Conservation (phyloP, 1,140 invertebrate species). For the Drosophila insularis region DNA sequence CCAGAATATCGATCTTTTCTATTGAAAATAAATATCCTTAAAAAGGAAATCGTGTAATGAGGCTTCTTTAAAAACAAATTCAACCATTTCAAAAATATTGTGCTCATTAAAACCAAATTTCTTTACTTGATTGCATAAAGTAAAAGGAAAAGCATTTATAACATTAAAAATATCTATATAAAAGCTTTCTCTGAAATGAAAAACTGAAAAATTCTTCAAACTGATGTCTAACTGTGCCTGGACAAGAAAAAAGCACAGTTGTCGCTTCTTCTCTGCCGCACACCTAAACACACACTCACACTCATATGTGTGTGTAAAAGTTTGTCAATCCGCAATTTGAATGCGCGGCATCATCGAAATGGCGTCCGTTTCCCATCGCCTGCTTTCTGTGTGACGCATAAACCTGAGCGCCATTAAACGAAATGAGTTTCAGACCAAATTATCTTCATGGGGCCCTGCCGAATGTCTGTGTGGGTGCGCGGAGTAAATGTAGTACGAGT, state of each 20-base stretch:
- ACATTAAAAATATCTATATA: neutral
- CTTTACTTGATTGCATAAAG: too few species aligned
- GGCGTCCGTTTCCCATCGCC: conserved; percentile 54
- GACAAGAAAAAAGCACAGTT: conserved; percentile 26
- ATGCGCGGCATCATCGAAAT: conserved; percentile 69
- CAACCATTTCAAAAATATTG: too few species aligned
- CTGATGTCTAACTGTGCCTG: neutral
- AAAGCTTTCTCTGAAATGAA: too few species aligned
- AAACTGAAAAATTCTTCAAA: too few species aligned
- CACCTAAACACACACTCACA: conserved; percentile 7
- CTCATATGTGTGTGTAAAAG: conserved; percentile 37
- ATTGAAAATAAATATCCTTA: too few species aligned
- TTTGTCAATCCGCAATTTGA: conserved; percentile 79
- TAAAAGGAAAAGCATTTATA: neutral
- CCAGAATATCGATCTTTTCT: too few species aligned
- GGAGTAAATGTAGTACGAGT: conserved; percentile 13
- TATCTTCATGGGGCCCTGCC: conserved; percentile 42
- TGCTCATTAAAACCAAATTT: too few species aligned
- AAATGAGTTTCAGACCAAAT: conserved; percentile 78
- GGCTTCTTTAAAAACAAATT: too few species aligned
- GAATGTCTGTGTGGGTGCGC: conserved; percentile 8
- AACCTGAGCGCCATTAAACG: conserved; percentile 76
- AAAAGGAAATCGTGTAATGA: too few species aligned
- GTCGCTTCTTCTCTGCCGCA: conserved; percentile 10
- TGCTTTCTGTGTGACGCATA: conserved; percentile 64